Conservation (phyloP, 2,797 vertebrate genomes). For the Simalia tracyae region DNA sequence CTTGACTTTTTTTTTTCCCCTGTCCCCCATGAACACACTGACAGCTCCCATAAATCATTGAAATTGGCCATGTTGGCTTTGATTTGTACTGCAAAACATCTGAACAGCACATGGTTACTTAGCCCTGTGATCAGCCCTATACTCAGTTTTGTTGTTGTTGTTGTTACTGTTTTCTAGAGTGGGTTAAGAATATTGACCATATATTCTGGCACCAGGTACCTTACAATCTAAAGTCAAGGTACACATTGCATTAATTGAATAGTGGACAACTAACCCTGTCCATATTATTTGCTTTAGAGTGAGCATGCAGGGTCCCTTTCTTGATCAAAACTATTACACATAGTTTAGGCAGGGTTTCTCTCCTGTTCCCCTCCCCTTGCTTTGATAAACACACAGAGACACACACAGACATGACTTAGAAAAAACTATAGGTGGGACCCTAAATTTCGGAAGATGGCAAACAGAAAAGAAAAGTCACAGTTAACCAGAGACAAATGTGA, state of each 20-base stretch:
- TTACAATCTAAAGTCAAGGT: neutral
- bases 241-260: neutral
- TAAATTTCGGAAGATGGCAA: neutral
- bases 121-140: too few relatives aligned
- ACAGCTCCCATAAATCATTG: neutral
- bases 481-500: neutral
- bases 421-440: neutral
- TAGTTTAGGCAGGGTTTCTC: neutral
- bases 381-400: neutral
- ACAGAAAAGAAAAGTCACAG: neutral
- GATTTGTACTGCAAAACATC: neutral
- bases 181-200: neutral
- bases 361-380: neutral
- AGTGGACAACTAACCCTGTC: neutral
- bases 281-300: neutral
- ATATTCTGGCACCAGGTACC: neutral
- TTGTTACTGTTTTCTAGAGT: neutral
- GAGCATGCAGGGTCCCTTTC: neutral
- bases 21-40: neutral
- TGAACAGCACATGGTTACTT: neutral
- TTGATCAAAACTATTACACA: neutral
- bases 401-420: neutral
- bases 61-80: neutral
- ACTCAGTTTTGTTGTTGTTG: neutral
- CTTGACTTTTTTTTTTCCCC: neutral